Evolutionary conservation across 2,113 vertebrate genomes (phyloP).

Genomic region (Spea multiplicata): DNA sequence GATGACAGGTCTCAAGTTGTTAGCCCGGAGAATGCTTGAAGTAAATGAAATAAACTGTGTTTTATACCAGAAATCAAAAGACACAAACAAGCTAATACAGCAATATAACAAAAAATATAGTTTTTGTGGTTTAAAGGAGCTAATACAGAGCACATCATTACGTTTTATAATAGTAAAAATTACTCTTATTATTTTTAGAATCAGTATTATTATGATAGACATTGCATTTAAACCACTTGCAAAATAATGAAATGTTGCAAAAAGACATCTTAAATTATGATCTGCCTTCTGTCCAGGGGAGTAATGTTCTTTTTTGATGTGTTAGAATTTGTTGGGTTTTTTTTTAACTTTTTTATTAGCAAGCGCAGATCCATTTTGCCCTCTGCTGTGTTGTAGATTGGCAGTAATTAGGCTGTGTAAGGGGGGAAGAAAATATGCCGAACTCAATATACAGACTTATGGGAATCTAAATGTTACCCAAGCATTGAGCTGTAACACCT

Average conservation of each 20-base stretch:
- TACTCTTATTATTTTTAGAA: no score
- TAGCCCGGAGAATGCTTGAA: conserved; percentile 57
- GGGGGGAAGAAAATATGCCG: conserved; percentile 27
- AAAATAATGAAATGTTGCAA: not conserved
- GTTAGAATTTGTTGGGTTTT: not conserved
- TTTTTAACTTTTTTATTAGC: conserved; percentile 24
- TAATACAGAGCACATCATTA: no score
- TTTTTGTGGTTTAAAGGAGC: not conserved
- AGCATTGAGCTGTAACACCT: conserved; percentile 46
- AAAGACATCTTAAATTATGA: not conserved
- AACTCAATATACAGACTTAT: conserved; percentile 54
- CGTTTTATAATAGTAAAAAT: no score
- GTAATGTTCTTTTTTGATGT: not conserved
- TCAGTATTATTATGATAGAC: no score
- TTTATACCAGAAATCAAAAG: conserved; percentile 56
- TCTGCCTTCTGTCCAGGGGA: not conserved
- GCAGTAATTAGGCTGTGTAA: conserved; percentile 53
- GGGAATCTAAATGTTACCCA: conserved; percentile 40
- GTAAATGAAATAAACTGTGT: conserved; percentile 57
- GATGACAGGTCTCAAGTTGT: conserved; percentile 57
- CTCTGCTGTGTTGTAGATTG: not conserved
- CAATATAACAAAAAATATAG: conserved; percentile 47
- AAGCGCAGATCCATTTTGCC: not conserved
- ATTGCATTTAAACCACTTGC: not conserved
- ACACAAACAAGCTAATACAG: conserved; percentile 57